Evolutionary conservation across 1,140 invertebrate genomes (phyloP).

Genomic region (Pogonus chalceus): DNA sequence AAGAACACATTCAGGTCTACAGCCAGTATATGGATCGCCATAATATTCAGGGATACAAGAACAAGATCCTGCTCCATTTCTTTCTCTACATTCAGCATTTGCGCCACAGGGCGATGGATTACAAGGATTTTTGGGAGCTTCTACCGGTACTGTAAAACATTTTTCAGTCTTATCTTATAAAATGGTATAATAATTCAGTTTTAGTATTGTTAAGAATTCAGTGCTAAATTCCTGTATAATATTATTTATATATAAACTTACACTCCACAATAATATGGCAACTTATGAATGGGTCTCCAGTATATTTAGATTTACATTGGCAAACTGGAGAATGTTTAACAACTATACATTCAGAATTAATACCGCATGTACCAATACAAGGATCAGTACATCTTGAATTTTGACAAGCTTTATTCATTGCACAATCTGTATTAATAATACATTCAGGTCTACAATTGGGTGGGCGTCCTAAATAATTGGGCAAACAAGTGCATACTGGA

Average conservation of each 20-base stretch:
- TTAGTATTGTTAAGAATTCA: not conserved
- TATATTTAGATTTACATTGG: conserved; percentile 40
- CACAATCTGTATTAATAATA: conserved; percentile 49
- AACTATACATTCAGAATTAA: conserved; percentile 52
- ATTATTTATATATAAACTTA: too few species aligned
- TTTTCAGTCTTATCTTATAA: not conserved
- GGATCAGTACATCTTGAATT: conserved; percentile 59
- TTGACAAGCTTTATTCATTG: conserved; percentile 45
- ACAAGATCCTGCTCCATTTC: conserved; percentile 56
- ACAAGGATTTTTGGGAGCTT: conserved; percentile 40
- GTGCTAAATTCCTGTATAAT: too few species aligned
- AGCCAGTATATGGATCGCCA: conserved; percentile 61
- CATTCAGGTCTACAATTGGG: conserved; percentile 55
- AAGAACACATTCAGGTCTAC: conserved; percentile 61
- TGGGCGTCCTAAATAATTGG: conserved; percentile 49
- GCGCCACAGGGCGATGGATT: conserved; percentile 65
- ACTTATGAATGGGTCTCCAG: conserved; percentile 46
- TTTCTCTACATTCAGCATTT: conserved; percentile 70
- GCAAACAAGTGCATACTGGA: conserved; percentile 50
- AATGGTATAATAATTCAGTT: not conserved
- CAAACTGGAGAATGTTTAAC: conserved; percentile 53
- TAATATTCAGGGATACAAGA: conserved; percentile 58
- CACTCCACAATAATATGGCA: conserved; percentile 31
- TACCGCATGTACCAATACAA: conserved; percentile 53
- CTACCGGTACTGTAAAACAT: conserved; percentile 30